Evolutionary conservation across 2,888 invertebrate genomes (phyloP).

Genomic region (Drosophila affinis): DNA sequence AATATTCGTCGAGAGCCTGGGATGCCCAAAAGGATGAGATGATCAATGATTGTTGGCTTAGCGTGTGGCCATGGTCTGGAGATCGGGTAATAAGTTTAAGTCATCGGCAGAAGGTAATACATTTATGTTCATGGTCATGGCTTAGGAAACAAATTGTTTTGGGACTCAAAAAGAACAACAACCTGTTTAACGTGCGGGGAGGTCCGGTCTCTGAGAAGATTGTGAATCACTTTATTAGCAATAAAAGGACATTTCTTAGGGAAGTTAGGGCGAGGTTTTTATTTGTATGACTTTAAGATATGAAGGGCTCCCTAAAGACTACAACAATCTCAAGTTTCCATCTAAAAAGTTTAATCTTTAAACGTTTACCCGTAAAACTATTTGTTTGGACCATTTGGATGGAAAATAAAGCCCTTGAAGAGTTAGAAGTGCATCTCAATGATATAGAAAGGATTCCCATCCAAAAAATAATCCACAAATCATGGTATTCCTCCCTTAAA

Average conservation of each 20-base stretch:
- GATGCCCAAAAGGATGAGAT: slow-evolving; percentile 54
- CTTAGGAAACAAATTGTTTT: slow-evolving; percentile 47
- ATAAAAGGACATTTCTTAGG: background rate
- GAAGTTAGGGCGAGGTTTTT: background rate
- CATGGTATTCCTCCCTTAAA: slow-evolving; percentile 2
- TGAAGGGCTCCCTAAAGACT: too few species aligned
- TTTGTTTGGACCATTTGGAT: fast-evolving
- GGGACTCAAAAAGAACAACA: slow-evolving; percentile 19
- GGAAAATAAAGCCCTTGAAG: background rate
- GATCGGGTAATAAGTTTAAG: slow-evolving; percentile 48
- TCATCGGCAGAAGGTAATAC: slow-evolving; percentile 33
- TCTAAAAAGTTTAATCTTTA: too few species aligned
- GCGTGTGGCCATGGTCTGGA: slow-evolving; percentile 64
- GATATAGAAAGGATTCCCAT: background rate
- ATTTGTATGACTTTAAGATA: too few species aligned
- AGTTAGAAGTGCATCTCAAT: background rate
- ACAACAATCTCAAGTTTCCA: too few species aligned
- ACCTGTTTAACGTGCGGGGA: slow-evolving; percentile 34
- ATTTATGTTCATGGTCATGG: slow-evolving; percentile 33
- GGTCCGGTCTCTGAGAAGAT: background rate
- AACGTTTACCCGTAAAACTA: too few species aligned
- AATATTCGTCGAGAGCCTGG: slow-evolving; percentile 58
- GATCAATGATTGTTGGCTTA: slow-evolving; percentile 75
- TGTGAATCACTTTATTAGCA: background rate
- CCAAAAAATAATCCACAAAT: slow-evolving; percentile 1